Evolutionary conservation across 2,113 vertebrate genomes (phyloP).

Genomic region (Equus przewalskii): DNA sequence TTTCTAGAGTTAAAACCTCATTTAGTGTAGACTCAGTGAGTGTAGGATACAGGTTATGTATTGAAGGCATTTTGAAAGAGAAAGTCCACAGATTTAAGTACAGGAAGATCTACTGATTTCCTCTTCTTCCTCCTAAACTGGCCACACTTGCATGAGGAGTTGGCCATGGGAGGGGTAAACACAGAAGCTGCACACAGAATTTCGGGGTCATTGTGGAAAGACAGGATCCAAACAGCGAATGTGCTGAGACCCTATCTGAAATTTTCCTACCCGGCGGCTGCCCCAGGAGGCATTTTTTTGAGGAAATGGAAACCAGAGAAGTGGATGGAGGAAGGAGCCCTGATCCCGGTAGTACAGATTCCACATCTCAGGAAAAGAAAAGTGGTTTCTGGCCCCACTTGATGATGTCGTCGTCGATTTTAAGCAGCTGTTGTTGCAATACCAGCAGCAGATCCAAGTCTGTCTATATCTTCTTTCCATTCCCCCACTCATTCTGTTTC

Average conservation of each 20-base stretch:
- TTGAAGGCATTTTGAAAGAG: slow-evolving; percentile 20
- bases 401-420: neutral
- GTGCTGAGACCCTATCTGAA: neutral
- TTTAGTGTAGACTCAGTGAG: neutral
- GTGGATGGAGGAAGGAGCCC: neutral
- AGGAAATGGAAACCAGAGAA: neutral
- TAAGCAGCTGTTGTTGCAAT: neutral
- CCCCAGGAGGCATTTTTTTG: neutral
- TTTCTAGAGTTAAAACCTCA: slow-evolving; percentile 18
- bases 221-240: neutral
- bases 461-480: neutral
- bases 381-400: neutral
- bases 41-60: neutral
- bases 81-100: neutral
- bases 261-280: neutral
- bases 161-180: neutral
- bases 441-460: neutral
- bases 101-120: neutral
- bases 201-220: neutral
- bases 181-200: neutral
- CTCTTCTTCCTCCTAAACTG: neutral
- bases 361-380: neutral
- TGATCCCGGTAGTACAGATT: neutral
- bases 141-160: neutral
- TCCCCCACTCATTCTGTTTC: neutral